Evolutionary conservation across 2,113 vertebrate genomes (phyloP), one percentile per base, ranked within the genome.

Genomic region (Smithornis capensis): DNA sequence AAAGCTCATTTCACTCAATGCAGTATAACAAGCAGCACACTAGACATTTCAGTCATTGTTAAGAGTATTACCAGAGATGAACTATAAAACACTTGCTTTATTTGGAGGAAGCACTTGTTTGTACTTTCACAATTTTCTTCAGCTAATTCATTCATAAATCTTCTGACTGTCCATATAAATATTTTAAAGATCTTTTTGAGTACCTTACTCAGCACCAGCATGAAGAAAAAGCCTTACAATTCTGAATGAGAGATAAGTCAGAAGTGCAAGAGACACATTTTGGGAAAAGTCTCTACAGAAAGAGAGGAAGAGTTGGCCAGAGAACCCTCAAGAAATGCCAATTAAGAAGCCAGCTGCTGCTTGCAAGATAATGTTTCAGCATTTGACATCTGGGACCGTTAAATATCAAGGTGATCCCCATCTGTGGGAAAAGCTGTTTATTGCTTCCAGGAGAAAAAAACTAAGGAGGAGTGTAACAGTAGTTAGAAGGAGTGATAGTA

Each of bases 391-490:
- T 98, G 97, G 95, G 93, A 88, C 93, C 55, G 96, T 70, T 96
- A 95, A 97, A 96, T 89, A 91, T 83, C 92, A 93, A 89, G 73
- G 93, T 93, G 94, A 96, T 96, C 49, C 74, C 95, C 95, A 94
- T 96, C 97, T 98, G 95, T 83, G 92, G 92, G 93, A 92, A 97
- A 98, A 98, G 82, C 87, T 98, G 95, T 96, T 97, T 94, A 89
- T 82, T 97, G 90, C 90, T 97, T 96, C 91, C 78, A 65, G 91
- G 78, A 42, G 69, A 87, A 70, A 94, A 95, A 93, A 91, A 90
- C 82, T 83, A 94, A 89, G 67, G 88, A 95, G 87, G 64, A 87
- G 65, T 86, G 80, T 70, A 97, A 74, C 90, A 95, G 93, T 87
- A 96, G 71, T 84, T 88, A 96, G 96, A 96, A 92, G n/a, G 56